Base-by-base conservation (phyloP, 2,888 invertebrate species). In the Eulithis testata region DNA sequence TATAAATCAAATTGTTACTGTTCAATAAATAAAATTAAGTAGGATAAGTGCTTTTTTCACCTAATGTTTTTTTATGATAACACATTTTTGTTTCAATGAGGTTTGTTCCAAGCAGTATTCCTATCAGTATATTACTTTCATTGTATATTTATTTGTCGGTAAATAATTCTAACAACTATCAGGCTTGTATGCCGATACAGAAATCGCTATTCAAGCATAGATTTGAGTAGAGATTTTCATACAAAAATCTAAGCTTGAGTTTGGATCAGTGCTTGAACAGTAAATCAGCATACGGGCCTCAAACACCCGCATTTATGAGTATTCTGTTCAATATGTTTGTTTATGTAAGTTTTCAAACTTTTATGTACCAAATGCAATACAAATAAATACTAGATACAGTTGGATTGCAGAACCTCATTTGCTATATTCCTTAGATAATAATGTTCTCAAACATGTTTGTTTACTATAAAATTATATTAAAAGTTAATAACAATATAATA, bases 271-370 rank as follows among this genome's bases (percentile, higher is more conserved):
- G 21, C 21, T 21, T 21, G 21, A 21, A 21, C 21, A 21, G 21
- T 21, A 21, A 21, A 21, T 21, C 21, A 21, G 21, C 21, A 21
- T 21, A 21, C 2, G 21, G 21, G 21, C 21, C 21, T 21, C 21
- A 21, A 21, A 21, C 21, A 21, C 75, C 73, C 81, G 84, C 86
- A 87, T 85, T 85, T 86, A 83, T 80, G 73, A 75, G 76, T 75
- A 52, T 37, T 56, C 5, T 45, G 45, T 63, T 63, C 52, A 57
- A 40, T n/a, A n/a, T 43, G 45, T 56, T 50, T 45, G 45, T 52
- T 58, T 5, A 40, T 4, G 27, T 56, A 14, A 12, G 12, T 45
- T 44, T 14, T 6, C 54, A 36, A 11, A 21, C 47, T 37, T 53
- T 8, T 37, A 21, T 21, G 7, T 49, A 40, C 36, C 27, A 44